Evolutionary conservation across 1,140 invertebrate species (phyloP), one percentile per base, ranked within the genome.

Genomic region (Campoletis sonorensis): DNA sequence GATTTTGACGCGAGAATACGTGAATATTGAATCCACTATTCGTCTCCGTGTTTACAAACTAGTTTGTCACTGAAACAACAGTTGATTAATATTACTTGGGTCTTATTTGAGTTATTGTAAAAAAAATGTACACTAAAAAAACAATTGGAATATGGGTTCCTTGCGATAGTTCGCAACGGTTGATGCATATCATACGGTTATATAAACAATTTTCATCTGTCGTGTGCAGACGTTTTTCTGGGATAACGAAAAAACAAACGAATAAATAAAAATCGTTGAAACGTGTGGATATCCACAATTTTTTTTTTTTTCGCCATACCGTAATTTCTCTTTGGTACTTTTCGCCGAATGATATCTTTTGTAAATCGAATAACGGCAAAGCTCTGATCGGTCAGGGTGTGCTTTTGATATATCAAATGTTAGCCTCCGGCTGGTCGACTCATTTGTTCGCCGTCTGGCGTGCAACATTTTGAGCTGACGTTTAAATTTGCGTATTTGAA

Each of bases 401-500:
- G 16, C 54, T 8, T 58, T 58, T 67, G n/a, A 4, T 67, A 67
- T 67, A n/a, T 27, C 21, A 27, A 67, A 67, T 30, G 8, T 67
- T 11, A 27, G 61, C 61, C 61, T 27, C 61, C n/a, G 61, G 61
- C 61, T 67, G 61, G 13, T 15, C 61, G 23, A 64, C 18, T 26
- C 61, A 21, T 64, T 23, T 11, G 4, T 26, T 64, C 18, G 23
- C 18, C 21, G 18, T 64, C 23, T 64, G 23, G 4, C 21, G 23
- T 27, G 61, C 61, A 67, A 27, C 61, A 67, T 67, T 58, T 67
- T 27, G 61, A 67, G 23, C 61, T 27, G 61, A 67, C 61, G 26
- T 67, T 27, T 23, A 16, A 26, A 23, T 67, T 67, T 23, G 54
- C 21, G 18, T 58, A 13, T 26, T 26, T 23, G 4, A 18, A 13